Evolutionary conservation across 1,140 invertebrate species (phyloP), one percentile per base, ranked within the genome.

Genomic region (Ips nitidus): DNA sequence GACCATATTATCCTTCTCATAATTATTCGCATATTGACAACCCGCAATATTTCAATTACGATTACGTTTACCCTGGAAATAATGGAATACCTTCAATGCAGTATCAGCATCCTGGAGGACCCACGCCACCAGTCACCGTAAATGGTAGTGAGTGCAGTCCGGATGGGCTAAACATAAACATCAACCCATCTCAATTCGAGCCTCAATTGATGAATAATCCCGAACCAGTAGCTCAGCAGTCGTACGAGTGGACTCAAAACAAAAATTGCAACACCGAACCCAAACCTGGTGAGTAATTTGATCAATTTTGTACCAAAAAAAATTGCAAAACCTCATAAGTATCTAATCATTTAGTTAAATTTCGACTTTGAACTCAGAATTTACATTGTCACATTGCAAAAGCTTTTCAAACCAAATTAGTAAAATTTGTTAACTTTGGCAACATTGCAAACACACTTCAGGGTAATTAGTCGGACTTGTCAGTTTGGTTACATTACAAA

Each of bases 191-290:
- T 22, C 22, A 22, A 22, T 22, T 22, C 22, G 22, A 22, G 22
- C 22, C 22, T 5, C 68, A 70, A 45, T 42, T 7, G 52, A 7
- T 22, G 8, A 55, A 2, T 52, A 61, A 65, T 62, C 4, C 55
- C 6, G 80, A 86, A 76, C 90, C 91, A 8, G 83, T 87, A 4
- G 87, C 88, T 1, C 86, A 87, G 8, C 83, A 90, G 8, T 93
- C 92, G 0, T 94, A 88, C 78, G 92, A 94, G 72, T 95, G 93
- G 93, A 94, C 95, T 88, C 94, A 91, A 78, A 94, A 92, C 79
- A 88, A 90, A 0, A 89, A 90, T 5, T 94, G 94, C 79, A 91
- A 93, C 77, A 88, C 82, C 55, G 90, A 92, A 76, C 89, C 90
- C 0, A 91, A 90, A 81, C 90, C 91, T 81, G 91, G 92, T 94